phyloP scores from a whole-genome alignment of 2,888 invertebrate species.

The Unio delphinus region DNA sequence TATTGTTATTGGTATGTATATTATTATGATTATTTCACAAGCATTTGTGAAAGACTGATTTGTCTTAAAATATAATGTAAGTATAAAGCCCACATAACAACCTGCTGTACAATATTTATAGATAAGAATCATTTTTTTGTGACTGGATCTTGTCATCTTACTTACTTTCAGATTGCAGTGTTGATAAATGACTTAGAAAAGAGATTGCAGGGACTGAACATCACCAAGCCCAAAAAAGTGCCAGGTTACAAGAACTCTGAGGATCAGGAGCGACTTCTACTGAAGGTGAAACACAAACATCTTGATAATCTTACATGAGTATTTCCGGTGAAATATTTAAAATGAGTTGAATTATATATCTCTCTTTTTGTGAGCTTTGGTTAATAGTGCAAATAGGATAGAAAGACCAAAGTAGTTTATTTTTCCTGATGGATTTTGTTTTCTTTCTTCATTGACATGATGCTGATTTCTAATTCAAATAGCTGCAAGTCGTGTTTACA shows the following conservation, averaged over 20 bases:
- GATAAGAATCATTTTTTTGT: background rate
- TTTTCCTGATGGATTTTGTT: too few species aligned
- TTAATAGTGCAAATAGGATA: too few species aligned
- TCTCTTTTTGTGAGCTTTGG: background rate
- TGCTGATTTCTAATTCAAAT: too few species aligned
- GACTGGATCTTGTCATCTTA: conserved; percentile 10
- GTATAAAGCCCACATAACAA: too few species aligned
- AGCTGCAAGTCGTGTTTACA: too few species aligned
- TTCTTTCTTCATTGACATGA: too few species aligned
- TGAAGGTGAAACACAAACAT: conserved; percentile 75
- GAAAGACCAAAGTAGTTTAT: too few species aligned
- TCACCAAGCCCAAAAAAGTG: conserved; percentile 73
- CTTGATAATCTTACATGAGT: background rate
- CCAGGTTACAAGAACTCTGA: conserved; percentile 59
- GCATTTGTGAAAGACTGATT: too few species aligned
- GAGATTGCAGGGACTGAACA: conserved; percentile 78
- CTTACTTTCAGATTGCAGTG: conserved; percentile 72
- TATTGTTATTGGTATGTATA: background rate
- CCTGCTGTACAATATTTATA: background rate
- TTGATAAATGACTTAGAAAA: conserved; percentile 80
- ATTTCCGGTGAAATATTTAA: too few species aligned
- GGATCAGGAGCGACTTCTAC: conserved; percentile 76
- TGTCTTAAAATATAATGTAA: too few species aligned
- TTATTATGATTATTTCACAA: background rate
- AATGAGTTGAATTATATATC: too few species aligned